Percentiles rank a stretch among this genome's conserved stretches.
These are phyloP conservation scores for Mystacornis crossleyi DNA, from an alignment of 2,113 vertebrate genomes.

Conservation along the genomic window DNA sequence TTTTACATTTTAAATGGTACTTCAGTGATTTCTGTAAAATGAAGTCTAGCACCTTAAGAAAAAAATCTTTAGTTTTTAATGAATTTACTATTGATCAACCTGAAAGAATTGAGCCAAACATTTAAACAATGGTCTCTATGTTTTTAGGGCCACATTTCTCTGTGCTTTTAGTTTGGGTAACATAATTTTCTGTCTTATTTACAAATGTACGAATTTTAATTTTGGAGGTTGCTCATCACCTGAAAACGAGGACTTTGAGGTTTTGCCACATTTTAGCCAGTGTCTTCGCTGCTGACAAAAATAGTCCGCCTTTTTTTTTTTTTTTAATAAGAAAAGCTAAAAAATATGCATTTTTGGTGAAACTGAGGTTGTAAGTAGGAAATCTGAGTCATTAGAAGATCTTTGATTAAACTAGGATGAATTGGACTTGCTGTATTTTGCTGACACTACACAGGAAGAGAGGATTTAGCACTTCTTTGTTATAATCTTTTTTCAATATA, in stretches of 20 bases:
- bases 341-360: neutral
- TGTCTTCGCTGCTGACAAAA: neutral
- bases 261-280: neutral
- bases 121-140: neutral
- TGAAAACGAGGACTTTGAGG: neutral
- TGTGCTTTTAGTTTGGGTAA: neutral
- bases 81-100: neutral
- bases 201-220: neutral
- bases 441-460: neutral
- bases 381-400: neutral
- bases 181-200: fast-evolving
- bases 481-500: neutral
- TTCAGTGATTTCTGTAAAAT: neutral
- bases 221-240: neutral
- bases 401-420: neutral
- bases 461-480: neutral
- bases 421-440: neutral
- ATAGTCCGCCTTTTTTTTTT: no score
- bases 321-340: neutral
- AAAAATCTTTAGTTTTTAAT: neutral
- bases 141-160: neutral
- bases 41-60: neutral
- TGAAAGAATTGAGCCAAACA: neutral
- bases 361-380: neutral
- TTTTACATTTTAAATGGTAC: neutral